phyloP scores from a whole-genome alignment of 2,797 vertebrate species.

The Rhinella marina region DNA sequence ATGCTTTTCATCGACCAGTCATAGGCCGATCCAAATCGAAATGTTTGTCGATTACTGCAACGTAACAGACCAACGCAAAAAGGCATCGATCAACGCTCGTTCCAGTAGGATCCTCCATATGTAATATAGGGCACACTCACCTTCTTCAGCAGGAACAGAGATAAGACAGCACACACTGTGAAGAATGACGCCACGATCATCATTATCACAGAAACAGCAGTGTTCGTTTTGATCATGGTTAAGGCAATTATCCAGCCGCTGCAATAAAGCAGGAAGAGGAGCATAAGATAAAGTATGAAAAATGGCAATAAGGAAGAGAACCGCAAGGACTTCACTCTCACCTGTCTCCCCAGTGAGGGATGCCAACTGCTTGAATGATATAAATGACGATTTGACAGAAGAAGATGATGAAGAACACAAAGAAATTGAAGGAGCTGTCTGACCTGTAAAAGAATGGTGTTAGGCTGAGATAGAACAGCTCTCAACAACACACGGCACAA shows the following conservation, averaged over 20 bases:
- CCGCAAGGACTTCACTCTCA: conserved; percentile 62
- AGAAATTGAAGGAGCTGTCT: conserved; percentile 98
- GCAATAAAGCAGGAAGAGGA: conserved; percentile 56
- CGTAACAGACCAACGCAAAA: too few relatives aligned
- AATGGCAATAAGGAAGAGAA: neutral
- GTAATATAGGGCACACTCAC: conserved; percentile 70
- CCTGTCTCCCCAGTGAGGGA: conserved; percentile 93
- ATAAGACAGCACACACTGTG: conserved; percentile 82
- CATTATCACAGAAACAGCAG: conserved; percentile 85
- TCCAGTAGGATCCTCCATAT: neutral
- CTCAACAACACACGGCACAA: too few relatives aligned
- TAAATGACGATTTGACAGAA: conserved; percentile 91
- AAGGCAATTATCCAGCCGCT: conserved; percentile 92
- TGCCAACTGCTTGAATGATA: conserved; percentile 89
- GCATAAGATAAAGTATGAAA: neutral
- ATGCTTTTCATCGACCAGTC: too few relatives aligned
- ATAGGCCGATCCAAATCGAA: too few relatives aligned
- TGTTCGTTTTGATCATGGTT: conserved; percentile 52
- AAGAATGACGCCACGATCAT: conserved; percentile 91
- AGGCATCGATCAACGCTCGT: too few relatives aligned
- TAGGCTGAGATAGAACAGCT: neutral
- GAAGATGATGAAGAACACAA: conserved; percentile 96
- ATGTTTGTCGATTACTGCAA: too few relatives aligned
- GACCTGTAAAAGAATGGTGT: conserved; percentile 73
- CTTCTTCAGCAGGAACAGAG: conserved; percentile 89